phyloP scores from a whole-genome alignment of 1,140 invertebrate genomes.

The Zaprionus davidi region DNA sequence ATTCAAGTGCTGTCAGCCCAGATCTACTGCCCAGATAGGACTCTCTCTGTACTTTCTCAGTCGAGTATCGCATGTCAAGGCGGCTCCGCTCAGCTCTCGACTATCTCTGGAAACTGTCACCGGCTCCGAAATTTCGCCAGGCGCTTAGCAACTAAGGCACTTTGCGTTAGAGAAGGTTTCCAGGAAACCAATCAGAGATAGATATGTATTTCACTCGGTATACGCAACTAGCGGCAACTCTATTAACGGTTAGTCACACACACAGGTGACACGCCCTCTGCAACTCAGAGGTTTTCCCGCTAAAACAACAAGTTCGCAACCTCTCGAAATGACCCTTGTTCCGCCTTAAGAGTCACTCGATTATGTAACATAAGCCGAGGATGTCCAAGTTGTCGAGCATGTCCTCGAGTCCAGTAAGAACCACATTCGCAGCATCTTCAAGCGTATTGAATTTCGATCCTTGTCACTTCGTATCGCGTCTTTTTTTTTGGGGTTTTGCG shows the following conservation, averaged over 20 bases:
- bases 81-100: constrained; percentile 36
- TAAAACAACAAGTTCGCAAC: constrained; percentile 72
- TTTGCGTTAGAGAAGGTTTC: constrained; percentile 44
- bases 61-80: constrained; percentile 65
- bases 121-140: constrained; percentile 48
- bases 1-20: constrained; percentile 70
- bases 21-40: constrained; percentile 69
- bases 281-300: constrained; percentile 58
- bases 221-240: constrained; percentile 43
- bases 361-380: constrained; percentile 71
- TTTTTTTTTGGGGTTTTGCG: constrained; percentile 49
- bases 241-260: constrained; percentile 56
- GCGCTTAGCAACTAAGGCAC: constrained; percentile 48
- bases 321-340: constrained; percentile 41
- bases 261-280: constrained; percentile 65
- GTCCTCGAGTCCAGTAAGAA: constrained; percentile 17
- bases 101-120: constrained; percentile 60
- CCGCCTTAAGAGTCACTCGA: constrained; percentile 40
- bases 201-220: neutral
- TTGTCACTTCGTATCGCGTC: constrained; percentile 58
- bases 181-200: constrained; percentile 31
- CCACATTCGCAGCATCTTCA: constrained; percentile 71
- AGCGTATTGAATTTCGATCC: constrained; percentile 67
- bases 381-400: constrained; percentile 23
- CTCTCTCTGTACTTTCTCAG: neutral